Conservation (phyloP, 2,888 invertebrate species). For the Acronicta alni region DNA sequence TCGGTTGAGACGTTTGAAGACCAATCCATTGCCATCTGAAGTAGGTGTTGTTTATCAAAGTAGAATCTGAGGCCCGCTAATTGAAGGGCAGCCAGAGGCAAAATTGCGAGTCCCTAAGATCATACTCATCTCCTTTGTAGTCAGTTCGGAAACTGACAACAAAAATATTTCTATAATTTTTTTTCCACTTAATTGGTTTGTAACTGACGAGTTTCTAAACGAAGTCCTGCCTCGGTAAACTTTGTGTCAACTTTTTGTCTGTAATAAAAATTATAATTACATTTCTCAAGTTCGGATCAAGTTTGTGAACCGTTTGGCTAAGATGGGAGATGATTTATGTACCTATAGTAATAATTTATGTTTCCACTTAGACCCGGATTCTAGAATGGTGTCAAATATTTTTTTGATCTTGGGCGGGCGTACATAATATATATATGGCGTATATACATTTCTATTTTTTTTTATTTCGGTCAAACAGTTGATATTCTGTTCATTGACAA, state of each 20-base stretch:
- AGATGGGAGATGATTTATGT: slow-evolving; percentile 2
- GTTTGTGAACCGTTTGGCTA: slow-evolving; percentile 22
- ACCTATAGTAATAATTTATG: not conserved
- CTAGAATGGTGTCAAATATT: too few species aligned
- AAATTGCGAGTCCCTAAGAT: slow-evolving; percentile 66
- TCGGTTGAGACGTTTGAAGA: slow-evolving; percentile 35
- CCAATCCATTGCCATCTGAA: slow-evolving; percentile 48
- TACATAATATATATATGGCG: too few species aligned
- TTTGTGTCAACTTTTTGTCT: slow-evolving; percentile 48
- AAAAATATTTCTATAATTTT: slow-evolving; percentile 44
- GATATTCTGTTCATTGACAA: too few species aligned
- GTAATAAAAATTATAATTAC: slow-evolving; percentile 62
- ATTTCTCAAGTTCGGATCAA: slow-evolving; percentile 41
- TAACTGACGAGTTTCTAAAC: slow-evolving; percentile 57
- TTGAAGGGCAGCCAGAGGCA: slow-evolving; percentile 57
- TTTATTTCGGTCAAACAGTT: too few species aligned
- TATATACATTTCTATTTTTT: too few species aligned
- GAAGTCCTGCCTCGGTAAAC: slow-evolving; percentile 45
- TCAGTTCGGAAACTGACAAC: slow-evolving; percentile 46
- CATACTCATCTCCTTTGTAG: slow-evolving; percentile 53
- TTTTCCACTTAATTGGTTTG: slow-evolving; percentile 65
- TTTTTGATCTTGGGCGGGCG: too few species aligned
- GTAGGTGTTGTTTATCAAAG: slow-evolving; percentile 67
- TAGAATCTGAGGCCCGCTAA: slow-evolving; percentile 55
- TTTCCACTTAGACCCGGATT: not conserved